Evolutionary conservation across 2,797 vertebrate species (phyloP).

Genomic region (Clarias pachynema): DNA sequence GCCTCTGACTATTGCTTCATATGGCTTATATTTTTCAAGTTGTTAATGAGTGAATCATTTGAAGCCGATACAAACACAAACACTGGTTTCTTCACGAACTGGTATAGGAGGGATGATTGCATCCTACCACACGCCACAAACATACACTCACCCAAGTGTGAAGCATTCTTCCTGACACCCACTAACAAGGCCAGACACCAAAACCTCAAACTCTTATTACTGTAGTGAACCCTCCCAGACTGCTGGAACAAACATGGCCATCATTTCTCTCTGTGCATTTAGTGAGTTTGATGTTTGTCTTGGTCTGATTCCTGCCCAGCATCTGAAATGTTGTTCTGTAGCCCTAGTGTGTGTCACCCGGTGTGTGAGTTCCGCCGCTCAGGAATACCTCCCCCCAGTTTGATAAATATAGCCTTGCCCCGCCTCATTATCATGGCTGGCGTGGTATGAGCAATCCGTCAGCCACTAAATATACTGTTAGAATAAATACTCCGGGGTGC

Average conservation of each 20-base stretch:
- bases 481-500: slow-evolving; percentile 66
- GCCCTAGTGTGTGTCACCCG: slow-evolving; percentile 63
- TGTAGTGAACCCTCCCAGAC: slow-evolving; percentile 40
- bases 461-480: slow-evolving; percentile 76
- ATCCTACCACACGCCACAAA: slow-evolving; percentile 45
- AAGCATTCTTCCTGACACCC: slow-evolving; percentile 49
- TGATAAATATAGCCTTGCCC: slow-evolving; percentile 77
- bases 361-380: slow-evolving; percentile 58
- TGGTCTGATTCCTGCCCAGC: slow-evolving; percentile 19
- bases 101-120: slow-evolving; percentile 22
- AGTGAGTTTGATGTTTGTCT: slow-evolving; percentile 25
- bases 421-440: slow-evolving; percentile 80
- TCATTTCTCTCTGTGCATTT: slow-evolving; percentile 8
- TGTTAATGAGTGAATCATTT: slow-evolving; percentile 7
- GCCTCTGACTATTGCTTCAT: slow-evolving; percentile 58
- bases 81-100: neutral
- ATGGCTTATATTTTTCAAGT: neutral
- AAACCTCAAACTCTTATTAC: slow-evolving; percentile 55
- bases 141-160: slow-evolving; percentile 23
- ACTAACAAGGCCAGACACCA: slow-evolving; percentile 49
- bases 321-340: slow-evolving; percentile 32
- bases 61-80: neutral
- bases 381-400: slow-evolving; percentile 68
- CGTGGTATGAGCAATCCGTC: slow-evolving; percentile 72
- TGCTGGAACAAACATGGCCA: slow-evolving; percentile 22